Percentiles rank a stretch among this genome's conserved stretches.
These are phyloP conservation scores for Drosophila navojoa DNA, from an alignment of 1,140 invertebrate species.

Conservation along the genomic window DNA sequence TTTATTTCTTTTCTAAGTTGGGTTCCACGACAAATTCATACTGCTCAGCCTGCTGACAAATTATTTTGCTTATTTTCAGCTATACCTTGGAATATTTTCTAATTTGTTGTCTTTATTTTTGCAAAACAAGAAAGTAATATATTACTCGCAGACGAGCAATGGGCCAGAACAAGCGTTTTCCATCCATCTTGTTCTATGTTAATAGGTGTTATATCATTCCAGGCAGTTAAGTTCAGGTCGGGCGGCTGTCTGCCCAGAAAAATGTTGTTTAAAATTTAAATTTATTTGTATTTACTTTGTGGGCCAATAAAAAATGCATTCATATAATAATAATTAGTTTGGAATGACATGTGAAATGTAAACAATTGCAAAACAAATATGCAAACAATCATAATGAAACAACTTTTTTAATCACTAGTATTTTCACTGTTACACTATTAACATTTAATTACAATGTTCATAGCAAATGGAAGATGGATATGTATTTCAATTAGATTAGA, in stretches of 20 bases:
- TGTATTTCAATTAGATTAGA: neutral
- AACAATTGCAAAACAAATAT: neutral
- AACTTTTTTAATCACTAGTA: neutral
- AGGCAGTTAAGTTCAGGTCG: neutral
- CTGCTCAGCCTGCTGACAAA: slow-evolving; percentile 2
- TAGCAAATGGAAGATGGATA: neutral
- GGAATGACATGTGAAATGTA: neutral
- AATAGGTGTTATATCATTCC: slow-evolving; percentile 7
- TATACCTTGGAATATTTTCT: slow-evolving; percentile 2
- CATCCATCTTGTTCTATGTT: slow-evolving; percentile 4
- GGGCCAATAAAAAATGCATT: neutral
- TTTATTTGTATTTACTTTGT: neutral
- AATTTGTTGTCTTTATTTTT: neutral
- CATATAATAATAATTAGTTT: neutral
- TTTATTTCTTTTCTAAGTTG: neutral
- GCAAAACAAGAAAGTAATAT: slow-evolving; percentile 1
- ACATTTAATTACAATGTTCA: neutral
- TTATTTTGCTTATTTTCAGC: slow-evolving; percentile 1
- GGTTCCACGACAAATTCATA: slow-evolving; percentile 1
- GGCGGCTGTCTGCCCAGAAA: neutral
- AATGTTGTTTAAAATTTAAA: neutral
- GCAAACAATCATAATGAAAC: neutral
- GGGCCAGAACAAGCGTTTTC: slow-evolving; percentile 1
- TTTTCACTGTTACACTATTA: neutral
- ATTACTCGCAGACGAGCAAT: slow-evolving; percentile 5